Evolutionary conservation across 2,113 vertebrate species (phyloP).

Genomic region (Eubucco bourcierii): DNA sequence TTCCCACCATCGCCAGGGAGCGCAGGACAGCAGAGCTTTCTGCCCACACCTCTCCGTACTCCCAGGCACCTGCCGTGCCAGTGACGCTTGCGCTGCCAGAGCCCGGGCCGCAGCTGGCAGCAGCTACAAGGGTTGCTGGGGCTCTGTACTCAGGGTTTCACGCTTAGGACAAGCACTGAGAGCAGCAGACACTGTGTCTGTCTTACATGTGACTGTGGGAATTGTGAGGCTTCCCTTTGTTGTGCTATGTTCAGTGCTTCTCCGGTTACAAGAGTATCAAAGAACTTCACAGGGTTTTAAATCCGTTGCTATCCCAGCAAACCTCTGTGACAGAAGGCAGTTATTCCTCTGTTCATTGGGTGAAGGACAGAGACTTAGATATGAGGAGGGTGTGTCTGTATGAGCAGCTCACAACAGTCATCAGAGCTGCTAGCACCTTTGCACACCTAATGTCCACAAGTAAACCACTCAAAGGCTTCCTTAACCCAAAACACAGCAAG

Average conservation of each 20-base stretch:
- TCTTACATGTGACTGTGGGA: background rate
- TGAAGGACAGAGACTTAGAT: background rate
- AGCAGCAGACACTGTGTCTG: background rate
- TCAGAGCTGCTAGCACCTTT: background rate
- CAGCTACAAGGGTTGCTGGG: background rate
- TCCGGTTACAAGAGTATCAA: background rate
- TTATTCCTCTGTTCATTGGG: background rate
- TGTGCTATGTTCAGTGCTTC: background rate
- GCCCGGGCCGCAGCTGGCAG: background rate
- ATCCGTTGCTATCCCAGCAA: background rate
- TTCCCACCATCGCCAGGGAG: fast-evolving
- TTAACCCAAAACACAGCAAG: background rate
- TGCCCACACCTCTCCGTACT: background rate
- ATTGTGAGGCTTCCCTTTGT: background rate
- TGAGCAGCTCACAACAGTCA: background rate
- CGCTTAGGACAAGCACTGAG: background rate
- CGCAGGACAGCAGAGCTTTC: background rate
- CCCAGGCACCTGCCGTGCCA: background rate
- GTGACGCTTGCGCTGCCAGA: background rate
- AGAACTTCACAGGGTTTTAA: background rate
- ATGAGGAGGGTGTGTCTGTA: fast-evolving
- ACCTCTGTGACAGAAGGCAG: background rate
- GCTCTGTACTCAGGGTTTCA: background rate
- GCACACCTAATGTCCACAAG: background rate
- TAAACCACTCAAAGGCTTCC: background rate